Conservation (phyloP, 1,140 invertebrate species). For the Eumaeus atala region DNA sequence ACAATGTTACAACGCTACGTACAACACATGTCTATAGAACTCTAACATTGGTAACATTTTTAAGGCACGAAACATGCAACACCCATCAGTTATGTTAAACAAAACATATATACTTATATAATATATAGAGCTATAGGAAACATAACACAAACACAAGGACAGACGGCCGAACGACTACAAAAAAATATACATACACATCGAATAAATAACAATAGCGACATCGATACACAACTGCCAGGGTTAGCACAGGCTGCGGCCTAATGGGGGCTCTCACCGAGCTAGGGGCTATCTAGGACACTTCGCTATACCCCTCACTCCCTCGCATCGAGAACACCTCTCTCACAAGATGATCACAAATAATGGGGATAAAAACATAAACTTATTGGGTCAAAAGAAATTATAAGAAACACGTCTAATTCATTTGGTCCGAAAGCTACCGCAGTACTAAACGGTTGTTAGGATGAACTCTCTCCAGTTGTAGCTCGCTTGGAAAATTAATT, state of each 20-base stretch:
- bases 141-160: slow-evolving; percentile 37
- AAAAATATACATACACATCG: slow-evolving; percentile 63
- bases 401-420: slow-evolving; percentile 43
- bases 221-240: slow-evolving; percentile 72
- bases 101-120: slow-evolving; percentile 44
- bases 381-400: slow-evolving; percentile 50
- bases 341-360: slow-evolving; percentile 71
- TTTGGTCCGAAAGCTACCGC: slow-evolving; percentile 3
- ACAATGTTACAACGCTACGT: slow-evolving; percentile 61
- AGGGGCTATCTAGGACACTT: slow-evolving; percentile 67
- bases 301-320: slow-evolving; percentile 72
- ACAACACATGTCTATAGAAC: slow-evolving; percentile 67
- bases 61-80: slow-evolving; percentile 71
- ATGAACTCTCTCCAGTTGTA: slow-evolving; percentile 32
- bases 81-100: slow-evolving; percentile 59
- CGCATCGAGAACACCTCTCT: slow-evolving; percentile 74
- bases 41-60: slow-evolving; percentile 65
- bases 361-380: slow-evolving; percentile 63
- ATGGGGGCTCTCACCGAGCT: slow-evolving; percentile 60
- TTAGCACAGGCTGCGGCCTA: slow-evolving; percentile 72
- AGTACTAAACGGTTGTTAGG: slow-evolving; percentile 37
- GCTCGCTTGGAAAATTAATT: slow-evolving; percentile 26
- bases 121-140: slow-evolving; percentile 32
- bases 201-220: slow-evolving; percentile 63
- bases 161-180: slow-evolving; percentile 47